Evolutionary conservation across 2,113 vertebrate species (phyloP).

Genomic region (Cranoglanis bouderius): DNA sequence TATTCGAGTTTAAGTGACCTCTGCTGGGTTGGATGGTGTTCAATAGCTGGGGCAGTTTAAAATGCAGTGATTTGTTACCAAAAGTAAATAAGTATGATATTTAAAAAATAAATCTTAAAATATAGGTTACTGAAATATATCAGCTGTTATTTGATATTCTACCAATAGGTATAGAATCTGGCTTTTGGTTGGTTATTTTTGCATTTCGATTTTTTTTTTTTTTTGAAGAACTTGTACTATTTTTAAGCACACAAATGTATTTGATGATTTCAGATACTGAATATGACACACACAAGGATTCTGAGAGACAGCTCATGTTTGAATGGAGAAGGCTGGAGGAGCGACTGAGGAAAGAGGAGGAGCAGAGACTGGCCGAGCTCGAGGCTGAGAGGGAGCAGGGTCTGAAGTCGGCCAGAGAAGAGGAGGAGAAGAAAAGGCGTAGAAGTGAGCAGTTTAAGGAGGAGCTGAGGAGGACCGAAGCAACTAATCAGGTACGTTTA

Average conservation of each 20-base stretch:
- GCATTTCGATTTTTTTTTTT: neutral
- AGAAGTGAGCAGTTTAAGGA: conserved; percentile 73
- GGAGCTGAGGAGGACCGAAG: conserved; percentile 76
- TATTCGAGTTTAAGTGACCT: neutral
- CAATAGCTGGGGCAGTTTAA: neutral
- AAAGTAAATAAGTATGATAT: neutral
- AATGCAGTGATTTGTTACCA: neutral
- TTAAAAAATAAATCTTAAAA: neutral
- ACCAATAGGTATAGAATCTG: neutral
- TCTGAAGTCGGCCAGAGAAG: conserved; percentile 66
- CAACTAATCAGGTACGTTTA: conserved; percentile 70
- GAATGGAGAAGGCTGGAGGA: conserved; percentile 71
- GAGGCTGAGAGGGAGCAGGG: conserved; percentile 63
- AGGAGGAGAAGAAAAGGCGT: conserved; percentile 63
- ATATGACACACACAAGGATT: conserved; percentile 63
- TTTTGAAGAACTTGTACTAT: neutral
- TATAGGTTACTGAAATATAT: neutral
- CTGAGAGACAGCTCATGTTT: conserved; percentile 68
- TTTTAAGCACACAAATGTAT: neutral
- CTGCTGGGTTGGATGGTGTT: neutral
- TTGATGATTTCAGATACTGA: conserved; percentile 50
- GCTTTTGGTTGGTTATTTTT: neutral
- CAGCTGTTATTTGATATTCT: neutral
- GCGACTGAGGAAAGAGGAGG: conserved; percentile 68
- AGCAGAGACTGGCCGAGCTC: conserved; percentile 57